These are phyloP conservation scores for Musca domestica DNA, from an alignment of 1,140 invertebrate species.

Conservation along the genomic window DNA sequence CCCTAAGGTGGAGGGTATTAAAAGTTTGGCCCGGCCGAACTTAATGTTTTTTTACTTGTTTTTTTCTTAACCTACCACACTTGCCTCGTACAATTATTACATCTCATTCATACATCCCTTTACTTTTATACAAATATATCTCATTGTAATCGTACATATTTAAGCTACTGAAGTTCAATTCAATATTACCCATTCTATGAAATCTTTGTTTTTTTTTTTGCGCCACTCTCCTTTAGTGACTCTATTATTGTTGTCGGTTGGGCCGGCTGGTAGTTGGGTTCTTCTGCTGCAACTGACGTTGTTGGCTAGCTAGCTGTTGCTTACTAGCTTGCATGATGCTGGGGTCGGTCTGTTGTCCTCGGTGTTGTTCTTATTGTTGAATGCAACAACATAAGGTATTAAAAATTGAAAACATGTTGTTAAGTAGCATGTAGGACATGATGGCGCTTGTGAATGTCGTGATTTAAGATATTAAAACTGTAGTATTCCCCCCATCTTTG, in stretches of 20 bases:
- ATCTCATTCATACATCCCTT: no score
- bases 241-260: constrained; percentile 9
- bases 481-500: not conserved
- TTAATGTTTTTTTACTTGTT: no score
- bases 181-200: no score
- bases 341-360: not conserved
- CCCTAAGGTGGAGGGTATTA: no score
- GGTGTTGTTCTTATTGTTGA: not conserved
- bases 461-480: constrained; percentile 19
- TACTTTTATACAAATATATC: no score
- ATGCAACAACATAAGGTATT: constrained; percentile 17
- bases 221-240: not conserved
- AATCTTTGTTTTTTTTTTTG: constrained; percentile 1
- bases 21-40: no score
- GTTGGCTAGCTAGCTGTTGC: not conserved
- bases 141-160: no score
- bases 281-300: not conserved
- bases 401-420: constrained; percentile 22
- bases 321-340: not conserved
- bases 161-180: no score
- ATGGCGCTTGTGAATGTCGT: constrained; percentile 22
- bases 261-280: not conserved
- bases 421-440: constrained; percentile 21
- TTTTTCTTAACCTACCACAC: no score
- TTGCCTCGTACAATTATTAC: no score